Base-by-base conservation (phyloP, 1,140 invertebrate genomes). In the Diploscapter pachys region DNA sequence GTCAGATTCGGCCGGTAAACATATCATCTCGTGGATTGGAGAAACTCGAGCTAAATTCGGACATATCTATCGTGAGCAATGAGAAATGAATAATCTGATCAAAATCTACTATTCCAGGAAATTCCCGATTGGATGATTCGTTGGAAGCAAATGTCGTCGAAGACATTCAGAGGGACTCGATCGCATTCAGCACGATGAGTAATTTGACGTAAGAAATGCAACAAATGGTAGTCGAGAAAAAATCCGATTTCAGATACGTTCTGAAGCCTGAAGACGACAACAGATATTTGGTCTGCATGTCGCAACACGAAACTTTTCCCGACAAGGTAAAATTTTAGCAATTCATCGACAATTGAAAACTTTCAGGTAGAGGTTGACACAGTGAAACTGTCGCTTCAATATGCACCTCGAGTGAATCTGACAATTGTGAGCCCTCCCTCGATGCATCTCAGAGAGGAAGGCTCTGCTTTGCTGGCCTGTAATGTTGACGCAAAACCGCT, bases 401-500 rank as follows among this genome's bases (percentile, higher is more conserved):
- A 78, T 51, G 77, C 77, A 4, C 77, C 77, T 11, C 67, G 76
- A 62, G 63, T 78, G n/a, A 77, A 77, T 48, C 51, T 78, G 51
- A 76, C 77, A 5, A 53, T 77, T 6, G 69, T 31, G 31, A 31
- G 31, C 31, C 75, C 52, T 72, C 63, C 8, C 56, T 64, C 13
- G 31, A 57, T 76, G 31, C 75, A 51, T 1, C 57, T 78, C 52
- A 71, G 71, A 62, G 77, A 78, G 59, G 76, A 71, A n/a, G 74
- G 65, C 4, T 71, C 74, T 4, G 77, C 75, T 55, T 71, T 73
- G 54, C 67, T 78, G 5, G 69, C 75, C 4, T 78, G 77, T 63
- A 78, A 77, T 63, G 70, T 78, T 5, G 76, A 78, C 61, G 77
- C 77, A 8, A 77, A 77, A 61, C 77, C 77, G 8, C 49, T 78